phyloP scores from a whole-genome alignment of 2,888 invertebrate species.

The Harmothoe impar region DNA sequence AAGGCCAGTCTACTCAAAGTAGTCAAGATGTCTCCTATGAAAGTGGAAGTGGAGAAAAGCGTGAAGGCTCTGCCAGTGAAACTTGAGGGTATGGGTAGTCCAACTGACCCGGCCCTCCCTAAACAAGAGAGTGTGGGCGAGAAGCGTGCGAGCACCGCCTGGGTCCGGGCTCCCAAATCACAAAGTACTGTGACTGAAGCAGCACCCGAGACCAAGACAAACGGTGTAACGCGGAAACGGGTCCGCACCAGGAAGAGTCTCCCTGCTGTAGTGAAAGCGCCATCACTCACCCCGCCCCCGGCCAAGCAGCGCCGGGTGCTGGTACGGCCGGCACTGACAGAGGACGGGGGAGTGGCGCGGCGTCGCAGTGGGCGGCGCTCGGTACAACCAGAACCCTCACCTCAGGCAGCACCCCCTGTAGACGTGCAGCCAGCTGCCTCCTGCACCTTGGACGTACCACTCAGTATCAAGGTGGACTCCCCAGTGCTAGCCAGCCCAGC shows the following conservation, averaged over 20 bases:
- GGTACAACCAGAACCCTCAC: not conserved
- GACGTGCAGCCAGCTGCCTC: not conserved
- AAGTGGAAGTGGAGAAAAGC: not conserved
- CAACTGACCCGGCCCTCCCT: not conserved
- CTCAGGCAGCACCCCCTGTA: not conserved
- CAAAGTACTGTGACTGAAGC: not conserved
- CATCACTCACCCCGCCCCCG: not conserved
- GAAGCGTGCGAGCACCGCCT: slow-evolving; percentile 26
- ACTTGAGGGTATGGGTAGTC: not conserved
- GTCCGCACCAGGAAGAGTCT: not conserved
- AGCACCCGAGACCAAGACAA: not conserved
- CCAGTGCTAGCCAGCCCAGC: not conserved
- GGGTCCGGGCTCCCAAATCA: slow-evolving; percentile 18
- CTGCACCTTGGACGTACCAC: not conserved
- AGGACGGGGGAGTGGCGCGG: not conserved
- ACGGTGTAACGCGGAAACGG: slow-evolving; percentile 1
- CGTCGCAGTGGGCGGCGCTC: not conserved
- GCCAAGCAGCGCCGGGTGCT: not conserved
- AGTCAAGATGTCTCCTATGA: slow-evolving; percentile 44
- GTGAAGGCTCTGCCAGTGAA: not conserved
- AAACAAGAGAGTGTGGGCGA: not conserved
- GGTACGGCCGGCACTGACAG: not conserved
- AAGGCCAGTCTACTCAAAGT: slow-evolving; percentile 45
- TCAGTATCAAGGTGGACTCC: not conserved
- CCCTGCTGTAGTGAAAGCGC: not conserved